These are phyloP conservation scores for Psittacus erithacus DNA, from an alignment of 2,113 vertebrate species.

Conservation along the genomic window DNA sequence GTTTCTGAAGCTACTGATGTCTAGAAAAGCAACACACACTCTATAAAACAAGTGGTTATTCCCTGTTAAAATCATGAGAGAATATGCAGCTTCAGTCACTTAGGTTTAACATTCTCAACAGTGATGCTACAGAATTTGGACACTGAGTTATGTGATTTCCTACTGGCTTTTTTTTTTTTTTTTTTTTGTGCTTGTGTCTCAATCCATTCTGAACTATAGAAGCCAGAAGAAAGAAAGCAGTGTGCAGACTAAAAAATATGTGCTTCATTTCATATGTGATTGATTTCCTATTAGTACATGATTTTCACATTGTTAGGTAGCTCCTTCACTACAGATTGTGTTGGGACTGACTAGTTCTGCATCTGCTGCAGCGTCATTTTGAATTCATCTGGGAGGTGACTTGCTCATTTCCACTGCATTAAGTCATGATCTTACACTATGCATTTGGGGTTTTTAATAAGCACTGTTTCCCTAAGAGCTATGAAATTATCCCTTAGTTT, in stretches of 20 bases:
- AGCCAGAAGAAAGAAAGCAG: neutral
- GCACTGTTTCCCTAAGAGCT: neutral
- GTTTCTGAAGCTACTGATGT: neutral
- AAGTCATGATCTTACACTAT: neutral
- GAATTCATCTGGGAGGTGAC: neutral
- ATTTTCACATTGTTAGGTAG: constrained; percentile 15
- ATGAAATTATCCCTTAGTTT: neutral
- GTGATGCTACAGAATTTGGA: neutral
- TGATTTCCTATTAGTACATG: neutral
- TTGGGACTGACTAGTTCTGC: constrained; percentile 11
- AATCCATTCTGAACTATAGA: neutral
- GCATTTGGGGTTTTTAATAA: constrained; percentile 29
- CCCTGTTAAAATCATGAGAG: neutral
- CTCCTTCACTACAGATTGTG: neutral
- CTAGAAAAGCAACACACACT: neutral
- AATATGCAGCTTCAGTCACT: neutral
- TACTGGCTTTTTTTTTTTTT: neutral
- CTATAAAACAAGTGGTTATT: neutral
- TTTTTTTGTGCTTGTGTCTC: neutral
- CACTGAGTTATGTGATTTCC: neutral
- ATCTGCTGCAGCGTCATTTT: neutral
- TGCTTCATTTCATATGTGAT: neutral
- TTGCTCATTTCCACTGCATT: neutral
- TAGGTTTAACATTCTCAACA: neutral
- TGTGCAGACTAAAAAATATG: neutral